These are phyloP conservation scores for Cylas formicarius DNA, from an alignment of 1,140 invertebrate genomes.

Conservation along the genomic window DNA sequence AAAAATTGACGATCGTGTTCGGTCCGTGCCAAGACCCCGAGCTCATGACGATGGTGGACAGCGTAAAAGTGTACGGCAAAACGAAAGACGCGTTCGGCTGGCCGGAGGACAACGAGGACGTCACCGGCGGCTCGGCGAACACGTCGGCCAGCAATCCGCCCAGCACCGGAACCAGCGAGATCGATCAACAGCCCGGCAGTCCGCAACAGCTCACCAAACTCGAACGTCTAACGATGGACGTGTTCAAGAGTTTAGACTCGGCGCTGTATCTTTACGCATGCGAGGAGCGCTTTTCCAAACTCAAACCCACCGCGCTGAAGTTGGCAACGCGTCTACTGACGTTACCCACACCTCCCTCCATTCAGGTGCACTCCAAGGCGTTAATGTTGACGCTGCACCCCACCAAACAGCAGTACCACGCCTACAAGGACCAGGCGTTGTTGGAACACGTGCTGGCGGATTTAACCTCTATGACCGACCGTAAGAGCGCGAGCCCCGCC, in stretches of 20 bases:
- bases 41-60: conserved; percentile 26
- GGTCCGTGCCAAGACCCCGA: conserved; percentile 63
- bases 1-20: conserved; percentile 84
- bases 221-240: conserved; percentile 36
- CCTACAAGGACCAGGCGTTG: conserved; percentile 82
- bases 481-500: conserved; percentile 7
- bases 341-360: conserved; percentile 68
- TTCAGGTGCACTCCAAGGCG: conserved; percentile 71
- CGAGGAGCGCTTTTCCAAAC: conserved; percentile 42
- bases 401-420: conserved; percentile 68
- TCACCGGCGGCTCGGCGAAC: conserved; percentile 43
- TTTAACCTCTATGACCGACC: conserved; percentile 53
- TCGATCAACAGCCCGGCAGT: conserved; percentile 42
- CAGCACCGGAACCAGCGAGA: conserved; percentile 31
- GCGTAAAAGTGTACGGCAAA: conserved; percentile 73
- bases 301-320: conserved; percentile 56
- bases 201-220: conserved; percentile 46
- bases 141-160: conserved; percentile 25
- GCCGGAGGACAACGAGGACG: conserved; percentile 91
- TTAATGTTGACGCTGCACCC: conserved; percentile 74
- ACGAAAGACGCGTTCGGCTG: conserved; percentile 94
- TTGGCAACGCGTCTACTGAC: conserved; percentile 69
- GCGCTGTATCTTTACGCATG: conserved; percentile 33
- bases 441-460: conserved; percentile 68
- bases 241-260: conserved; percentile 18